phyloP scores from a whole-genome alignment of 2,888 invertebrate genomes.

The Agonopterix subpropinquella region DNA sequence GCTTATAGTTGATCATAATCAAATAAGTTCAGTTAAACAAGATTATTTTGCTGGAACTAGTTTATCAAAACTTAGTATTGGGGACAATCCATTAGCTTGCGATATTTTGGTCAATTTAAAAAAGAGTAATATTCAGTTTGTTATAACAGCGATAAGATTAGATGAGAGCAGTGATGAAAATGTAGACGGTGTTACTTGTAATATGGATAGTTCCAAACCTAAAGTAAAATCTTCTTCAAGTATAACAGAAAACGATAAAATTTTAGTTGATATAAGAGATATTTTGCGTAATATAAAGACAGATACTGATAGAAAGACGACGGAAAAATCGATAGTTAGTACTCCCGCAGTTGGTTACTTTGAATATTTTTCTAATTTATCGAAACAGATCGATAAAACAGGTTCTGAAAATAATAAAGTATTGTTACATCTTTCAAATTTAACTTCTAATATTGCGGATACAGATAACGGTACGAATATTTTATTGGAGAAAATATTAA shows the following conservation, averaged over 20 bases:
- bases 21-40: conserved; percentile 29
- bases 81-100: conserved; percentile 50
- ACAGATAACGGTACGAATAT: conserved; percentile 16
- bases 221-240: not conserved
- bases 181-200: conserved; percentile 30
- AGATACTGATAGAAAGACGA: not conserved
- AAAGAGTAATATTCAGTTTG: conserved; percentile 17
- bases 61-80: conserved; percentile 42
- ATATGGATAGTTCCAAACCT: conserved; percentile 7
- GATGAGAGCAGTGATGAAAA: conserved; percentile 29
- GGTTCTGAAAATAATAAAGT: not conserved
- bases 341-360: not conserved
- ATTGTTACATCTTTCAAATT: not conserved
- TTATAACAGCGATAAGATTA: conserved; percentile 29
- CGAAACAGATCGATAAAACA: conserved; percentile 1
- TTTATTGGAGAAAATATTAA: conserved; percentile 22
- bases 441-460: not conserved
- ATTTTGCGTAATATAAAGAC: conserved; percentile 12
- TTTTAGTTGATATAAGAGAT: conserved; percentile 22
- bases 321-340: not conserved
- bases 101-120: conserved; percentile 31
- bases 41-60: conserved; percentile 34
- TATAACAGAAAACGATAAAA: conserved; percentile 8
- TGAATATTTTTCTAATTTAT: not conserved
- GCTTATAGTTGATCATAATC: conserved; percentile 47